Percentiles rank a stretch among this genome's conserved stretches.
These are phyloP conservation scores for Catagonus wagneri DNA, from an alignment of 2,113 vertebrate species.

Conservation along the genomic window DNA sequence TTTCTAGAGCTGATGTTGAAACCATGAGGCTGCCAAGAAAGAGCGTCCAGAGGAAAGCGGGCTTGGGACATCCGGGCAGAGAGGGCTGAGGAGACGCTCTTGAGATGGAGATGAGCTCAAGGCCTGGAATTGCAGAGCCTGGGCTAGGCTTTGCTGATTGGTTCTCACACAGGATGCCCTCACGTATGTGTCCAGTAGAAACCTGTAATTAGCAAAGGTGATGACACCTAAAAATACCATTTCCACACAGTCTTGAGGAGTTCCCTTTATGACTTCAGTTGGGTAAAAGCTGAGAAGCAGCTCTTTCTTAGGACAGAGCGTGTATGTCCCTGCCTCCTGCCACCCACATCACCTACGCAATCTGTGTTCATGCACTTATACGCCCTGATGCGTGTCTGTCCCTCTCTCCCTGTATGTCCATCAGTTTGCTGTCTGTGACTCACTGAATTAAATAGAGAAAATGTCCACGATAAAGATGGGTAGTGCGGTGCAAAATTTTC, in stretches of 20 bases:
- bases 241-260: background rate
- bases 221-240: background rate
- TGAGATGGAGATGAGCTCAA: accelerated
- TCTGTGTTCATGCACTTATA: background rate
- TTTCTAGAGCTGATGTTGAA: background rate
- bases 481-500: background rate
- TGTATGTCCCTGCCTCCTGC: accelerated
- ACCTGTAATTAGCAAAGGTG: background rate
- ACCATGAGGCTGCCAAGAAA: background rate
- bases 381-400: too few relatives aligned
- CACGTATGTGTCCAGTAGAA: background rate
- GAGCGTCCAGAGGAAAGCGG: too few relatives aligned
- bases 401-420: background rate
- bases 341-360: accelerated
- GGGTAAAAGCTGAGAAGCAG: too few relatives aligned
- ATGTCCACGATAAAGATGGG: background rate
- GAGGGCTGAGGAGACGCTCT: background rate
- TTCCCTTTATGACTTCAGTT: background rate
- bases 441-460: background rate
- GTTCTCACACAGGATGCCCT: background rate
- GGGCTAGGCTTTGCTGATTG: background rate
- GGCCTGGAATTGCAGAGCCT: background rate
- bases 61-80: accelerated
- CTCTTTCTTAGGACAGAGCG: too few relatives aligned
- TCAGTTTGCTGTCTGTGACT: background rate